These are phyloP conservation scores for Aphelenchoides besseyi DNA, from an alignment of 1,140 invertebrate genomes.

Conservation along the genomic window DNA sequence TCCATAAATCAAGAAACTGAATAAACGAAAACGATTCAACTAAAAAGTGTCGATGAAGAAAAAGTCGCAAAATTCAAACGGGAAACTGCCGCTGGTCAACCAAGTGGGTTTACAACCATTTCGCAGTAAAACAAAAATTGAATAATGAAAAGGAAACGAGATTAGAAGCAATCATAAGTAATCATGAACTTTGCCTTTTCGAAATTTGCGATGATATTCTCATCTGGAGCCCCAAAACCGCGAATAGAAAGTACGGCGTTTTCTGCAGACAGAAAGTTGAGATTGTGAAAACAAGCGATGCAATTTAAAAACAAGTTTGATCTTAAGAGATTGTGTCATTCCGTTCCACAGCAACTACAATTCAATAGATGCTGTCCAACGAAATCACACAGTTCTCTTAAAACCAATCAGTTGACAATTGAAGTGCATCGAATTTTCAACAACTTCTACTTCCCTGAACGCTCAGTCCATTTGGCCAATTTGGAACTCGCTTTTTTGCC, in stretches of 20 bases:
- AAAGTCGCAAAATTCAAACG: background rate
- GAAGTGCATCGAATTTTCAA: too few species aligned
- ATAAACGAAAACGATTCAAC: conserved; percentile 2
- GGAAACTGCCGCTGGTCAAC: background rate
- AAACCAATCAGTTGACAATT: too few species aligned
- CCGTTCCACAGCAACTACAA: too few species aligned
- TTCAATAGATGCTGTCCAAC: too few species aligned
- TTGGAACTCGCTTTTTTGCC: conserved; percentile 18
- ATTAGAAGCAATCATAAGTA: conserved; percentile 15
- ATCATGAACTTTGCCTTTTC: conserved; percentile 47
- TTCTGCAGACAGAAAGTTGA: too few species aligned
- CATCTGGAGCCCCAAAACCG: conserved; percentile 41
- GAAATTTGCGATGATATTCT: conserved; percentile 39
- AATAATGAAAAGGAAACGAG: background rate
- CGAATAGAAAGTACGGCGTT: background rate
- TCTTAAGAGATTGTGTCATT: too few species aligned
- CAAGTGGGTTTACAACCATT: conserved; percentile 12
- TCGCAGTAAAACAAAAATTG: background rate
- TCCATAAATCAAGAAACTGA: background rate
- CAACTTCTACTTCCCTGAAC: too few species aligned
- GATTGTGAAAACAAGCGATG: too few species aligned
- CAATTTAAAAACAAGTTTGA: too few species aligned
- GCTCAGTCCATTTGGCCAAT: conserved; percentile 16
- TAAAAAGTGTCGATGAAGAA: background rate
- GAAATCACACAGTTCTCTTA: too few species aligned